Conservation (phyloP, 1,140 invertebrate species). For the Drosophila navojoa region DNA sequence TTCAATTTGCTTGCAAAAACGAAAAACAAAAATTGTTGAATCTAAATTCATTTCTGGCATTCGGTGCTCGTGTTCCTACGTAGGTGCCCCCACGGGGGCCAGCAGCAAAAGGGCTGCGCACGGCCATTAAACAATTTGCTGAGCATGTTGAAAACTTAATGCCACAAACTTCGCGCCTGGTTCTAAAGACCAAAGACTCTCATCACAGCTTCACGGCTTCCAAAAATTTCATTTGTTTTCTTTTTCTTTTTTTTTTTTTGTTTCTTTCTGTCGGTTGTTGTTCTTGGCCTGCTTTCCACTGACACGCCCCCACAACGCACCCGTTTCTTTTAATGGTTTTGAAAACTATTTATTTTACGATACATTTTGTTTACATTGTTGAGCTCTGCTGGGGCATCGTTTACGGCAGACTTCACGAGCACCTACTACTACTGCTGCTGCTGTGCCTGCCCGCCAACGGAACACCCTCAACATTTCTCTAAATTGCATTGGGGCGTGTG, state of each 20-base stretch:
- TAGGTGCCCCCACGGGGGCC: neutral
- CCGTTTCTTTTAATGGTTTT: conserved; percentile 47
- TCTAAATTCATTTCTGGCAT: conserved; percentile 29
- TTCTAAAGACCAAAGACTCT: conserved; percentile 16
- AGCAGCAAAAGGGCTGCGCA: conserved; percentile 1
- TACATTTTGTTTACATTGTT: conserved; percentile 66
- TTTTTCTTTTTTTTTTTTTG: neutral
- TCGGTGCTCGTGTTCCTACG: neutral
- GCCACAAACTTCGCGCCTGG: conserved; percentile 52
- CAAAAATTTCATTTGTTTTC: conserved; percentile 1
- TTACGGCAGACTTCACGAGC: conserved; percentile 16
- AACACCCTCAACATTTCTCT: conserved; percentile 54
- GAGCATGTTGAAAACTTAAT: conserved; percentile 58
- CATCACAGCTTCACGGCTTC: conserved; percentile 22
- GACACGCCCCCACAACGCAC: neutral
- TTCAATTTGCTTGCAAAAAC: conserved; percentile 56
- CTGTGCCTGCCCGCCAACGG: neutral
- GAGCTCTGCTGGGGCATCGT: conserved; percentile 33
- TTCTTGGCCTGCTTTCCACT: conserved; percentile 14
- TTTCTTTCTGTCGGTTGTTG: conserved; percentile 2
- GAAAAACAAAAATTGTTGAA: conserved; percentile 20
- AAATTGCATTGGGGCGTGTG: conserved; percentile 66
- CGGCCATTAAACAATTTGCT: conserved; percentile 54
- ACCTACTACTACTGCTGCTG: neutral
- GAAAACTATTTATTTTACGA: conserved; percentile 77